Evolutionary conservation across 1,140 invertebrate species (phyloP), one percentile per base, ranked within the genome.

Genomic region (Meloidogyne hapla): DNA sequence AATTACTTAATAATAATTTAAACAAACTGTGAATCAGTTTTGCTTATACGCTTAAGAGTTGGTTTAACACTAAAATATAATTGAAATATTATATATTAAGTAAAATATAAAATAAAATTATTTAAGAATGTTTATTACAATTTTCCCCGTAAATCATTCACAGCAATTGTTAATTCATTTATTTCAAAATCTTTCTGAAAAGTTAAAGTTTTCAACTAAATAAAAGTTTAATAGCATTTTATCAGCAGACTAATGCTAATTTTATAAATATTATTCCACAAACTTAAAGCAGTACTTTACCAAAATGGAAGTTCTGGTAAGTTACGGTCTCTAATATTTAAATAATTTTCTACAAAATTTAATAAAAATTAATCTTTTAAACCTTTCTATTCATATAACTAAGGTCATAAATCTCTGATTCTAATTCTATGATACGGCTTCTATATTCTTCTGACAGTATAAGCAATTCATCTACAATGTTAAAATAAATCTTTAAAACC

Each of bases 91-190:
- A n/a, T 8, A 56, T 15, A 40, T 13, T 64, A n/a, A n/a, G 1
- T 13, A 1, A 45, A 45, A 15, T 45, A 2, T 4, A 38, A 38
- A 38, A 4, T 38, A 38, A 38, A 38, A 45, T 62, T 26, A n/a
- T 2, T 45, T 62, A 28, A 18, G 15, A 45, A 69, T 38, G 18
- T 21, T 90, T 94, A 94, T 95, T 92, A 97, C 94, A 99, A 99
- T 93, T 98, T 98, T 88, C 96, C 96, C 91, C 96, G 93, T 88
- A 98, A 92, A 91, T 99, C 96, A 90, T 98, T 99, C 85, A 99
- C 96, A 91, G 97, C 94, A 90, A 95, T 94, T 91, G 96, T 98
- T 88, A 98, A 92, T 90, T 98, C 95, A 88, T 95, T 91, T 89
- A 98, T 97, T 94, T 97, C 94, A 89, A 92, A 92, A 90, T 93